phyloP scores from a whole-genome alignment of 1,140 invertebrate genomes.

The Phocides pigmalion region DNA sequence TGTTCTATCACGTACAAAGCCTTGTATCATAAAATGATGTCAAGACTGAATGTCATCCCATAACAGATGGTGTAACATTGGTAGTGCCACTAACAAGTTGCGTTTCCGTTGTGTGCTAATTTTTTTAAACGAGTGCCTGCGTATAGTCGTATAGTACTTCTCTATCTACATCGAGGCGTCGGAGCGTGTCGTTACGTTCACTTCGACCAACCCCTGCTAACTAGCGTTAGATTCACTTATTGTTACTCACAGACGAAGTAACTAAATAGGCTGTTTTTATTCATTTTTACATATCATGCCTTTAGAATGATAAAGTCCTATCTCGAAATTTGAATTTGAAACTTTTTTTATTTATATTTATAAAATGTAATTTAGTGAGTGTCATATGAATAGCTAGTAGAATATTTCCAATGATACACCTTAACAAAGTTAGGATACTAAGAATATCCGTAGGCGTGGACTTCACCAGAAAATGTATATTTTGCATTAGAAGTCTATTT shows the following conservation, averaged over 20 bases:
- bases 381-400: no score
- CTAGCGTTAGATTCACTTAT: slow-evolving; percentile 42
- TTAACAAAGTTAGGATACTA: no score
- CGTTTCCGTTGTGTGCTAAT: slow-evolving; percentile 79
- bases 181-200: slow-evolving; percentile 72
- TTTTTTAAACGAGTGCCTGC: slow-evolving; percentile 62
- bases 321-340: no score
- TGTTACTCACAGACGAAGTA: neutral
- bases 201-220: slow-evolving; percentile 66
- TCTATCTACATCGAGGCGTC: slow-evolving; percentile 47
- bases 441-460: no score
- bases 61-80: slow-evolving; percentile 12
- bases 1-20: no score
- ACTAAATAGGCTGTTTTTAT: neutral
- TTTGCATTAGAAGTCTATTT: no score
- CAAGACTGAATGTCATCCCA: slow-evolving; percentile 11
- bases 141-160: slow-evolving; percentile 42
- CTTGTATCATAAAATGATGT: neutral
- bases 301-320: no score
- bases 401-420: no score
- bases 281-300: no score
- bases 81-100: slow-evolving; percentile 40
- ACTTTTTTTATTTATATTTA: no score
- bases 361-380: no score
- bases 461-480: no score